Percentiles rank a stretch among this genome's conserved stretches.
phyloP scores from a whole-genome alignment of 2,113 vertebrate genomes.

The Pycnonotus jocosus region DNA sequence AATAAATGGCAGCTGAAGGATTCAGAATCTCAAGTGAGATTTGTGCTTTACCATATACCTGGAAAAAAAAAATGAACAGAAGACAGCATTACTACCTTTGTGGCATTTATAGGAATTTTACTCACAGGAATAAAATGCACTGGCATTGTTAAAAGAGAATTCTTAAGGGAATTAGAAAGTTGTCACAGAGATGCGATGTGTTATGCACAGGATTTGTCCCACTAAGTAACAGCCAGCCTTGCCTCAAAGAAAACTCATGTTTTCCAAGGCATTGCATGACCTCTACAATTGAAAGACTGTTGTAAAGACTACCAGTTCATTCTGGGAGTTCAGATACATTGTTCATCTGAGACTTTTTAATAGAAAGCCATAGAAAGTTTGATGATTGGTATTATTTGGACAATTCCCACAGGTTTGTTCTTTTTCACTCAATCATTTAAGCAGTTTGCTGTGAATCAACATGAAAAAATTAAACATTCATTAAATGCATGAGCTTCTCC shows the following conservation, averaged over 20 bases:
- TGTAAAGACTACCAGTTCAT: background rate
- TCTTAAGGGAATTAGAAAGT: background rate
- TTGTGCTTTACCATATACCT: slow-evolving; percentile 99
- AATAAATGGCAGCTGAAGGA: slow-evolving; percentile 61
- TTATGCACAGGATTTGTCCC: background rate
- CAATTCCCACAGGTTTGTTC: background rate
- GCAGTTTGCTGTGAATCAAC: background rate
- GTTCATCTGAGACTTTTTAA: background rate
- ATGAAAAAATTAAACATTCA: background rate
- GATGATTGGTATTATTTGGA: background rate
- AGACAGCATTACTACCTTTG: background rate
- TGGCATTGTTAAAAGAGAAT: background rate
- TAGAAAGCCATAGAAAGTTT: background rate
- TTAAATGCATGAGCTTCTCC: background rate
- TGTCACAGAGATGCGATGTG: background rate
- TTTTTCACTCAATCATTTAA: background rate
- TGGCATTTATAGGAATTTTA: background rate
- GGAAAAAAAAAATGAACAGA: background rate
- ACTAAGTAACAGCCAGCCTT: background rate
- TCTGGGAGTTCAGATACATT: background rate
- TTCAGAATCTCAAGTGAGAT: slow-evolving; percentile 96
- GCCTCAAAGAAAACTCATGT: background rate
- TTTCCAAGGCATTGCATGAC: background rate
- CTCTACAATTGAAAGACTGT: background rate
- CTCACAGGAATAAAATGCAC: background rate